Conservation (phyloP, 2,113 vertebrate species). For the Odobenus rosmarus region DNA sequence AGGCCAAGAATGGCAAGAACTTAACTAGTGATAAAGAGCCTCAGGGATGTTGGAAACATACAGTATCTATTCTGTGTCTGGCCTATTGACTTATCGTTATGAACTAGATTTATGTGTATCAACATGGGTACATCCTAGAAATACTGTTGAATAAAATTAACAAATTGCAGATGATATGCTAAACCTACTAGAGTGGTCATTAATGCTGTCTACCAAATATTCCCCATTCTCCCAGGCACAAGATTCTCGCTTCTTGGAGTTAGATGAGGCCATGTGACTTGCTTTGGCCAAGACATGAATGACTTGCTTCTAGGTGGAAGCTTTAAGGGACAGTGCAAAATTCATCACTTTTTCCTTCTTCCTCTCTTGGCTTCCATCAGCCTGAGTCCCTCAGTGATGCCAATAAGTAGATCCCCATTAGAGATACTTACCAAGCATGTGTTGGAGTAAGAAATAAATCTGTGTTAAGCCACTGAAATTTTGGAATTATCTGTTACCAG, state of each 20-base stretch:
- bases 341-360: not conserved
- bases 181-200: not conserved
- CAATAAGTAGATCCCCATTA: not conserved
- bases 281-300: not conserved
- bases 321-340: not conserved
- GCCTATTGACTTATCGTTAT: not conserved
- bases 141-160: not conserved
- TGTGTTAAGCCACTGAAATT: not conserved
- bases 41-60: not conserved
- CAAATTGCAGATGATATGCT: not conserved
- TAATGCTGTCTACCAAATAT: not conserved
- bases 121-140: not conserved
- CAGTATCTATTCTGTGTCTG: not conserved
- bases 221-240: not conserved
- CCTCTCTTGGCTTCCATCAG: not conserved
- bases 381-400: not conserved
- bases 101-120: not conserved
- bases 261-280: not conserved
- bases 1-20: not conserved
- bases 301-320: not conserved
- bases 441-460: not conserved
- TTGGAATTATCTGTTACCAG: not conserved
- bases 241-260: not conserved
- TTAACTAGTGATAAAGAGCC: not conserved
- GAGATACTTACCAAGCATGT: not conserved